Conservation (phyloP, 2,113 vertebrate species). For the Eira barbara region DNA sequence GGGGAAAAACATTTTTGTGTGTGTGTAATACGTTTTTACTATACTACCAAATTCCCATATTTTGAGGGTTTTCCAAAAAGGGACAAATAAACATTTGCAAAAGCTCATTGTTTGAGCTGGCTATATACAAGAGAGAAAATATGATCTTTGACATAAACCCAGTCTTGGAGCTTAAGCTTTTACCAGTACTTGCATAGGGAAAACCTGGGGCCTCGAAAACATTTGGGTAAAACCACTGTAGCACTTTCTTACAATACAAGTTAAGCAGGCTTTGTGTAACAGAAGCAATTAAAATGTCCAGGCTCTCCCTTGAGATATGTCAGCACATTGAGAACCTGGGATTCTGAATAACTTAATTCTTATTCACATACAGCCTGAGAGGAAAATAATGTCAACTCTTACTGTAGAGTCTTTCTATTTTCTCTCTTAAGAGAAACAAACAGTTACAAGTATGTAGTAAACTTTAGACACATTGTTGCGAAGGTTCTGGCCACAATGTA, state of each 20-base stretch:
- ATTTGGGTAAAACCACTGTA: not conserved
- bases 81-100: constrained; percentile 1
- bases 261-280: not conserved
- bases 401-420: not conserved
- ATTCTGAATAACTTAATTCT: constrained; percentile 46
- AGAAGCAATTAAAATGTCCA: not conserved
- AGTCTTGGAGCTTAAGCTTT: not conserved
- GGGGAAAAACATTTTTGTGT: not conserved
- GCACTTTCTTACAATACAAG: not conserved
- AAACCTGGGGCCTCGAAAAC: not conserved
- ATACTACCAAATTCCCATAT: not conserved
- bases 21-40: constrained; percentile 55
- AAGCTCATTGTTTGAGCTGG: constrained; percentile 17
- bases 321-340: not conserved
- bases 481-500: not conserved
- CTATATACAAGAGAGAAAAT: not conserved
- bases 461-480: not conserved
- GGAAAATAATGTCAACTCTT: constrained; percentile 45
- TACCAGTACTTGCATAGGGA: not conserved
- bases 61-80: constrained; percentile 10
- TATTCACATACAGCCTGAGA: constrained; percentile 6
- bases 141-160: constrained; percentile 34
- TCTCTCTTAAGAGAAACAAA: not conserved
- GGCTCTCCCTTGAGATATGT: not conserved
- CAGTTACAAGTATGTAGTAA: not conserved